phyloP scores from a whole-genome alignment of 2,888 invertebrate genomes.

The Pharmacophagus antenor region DNA sequence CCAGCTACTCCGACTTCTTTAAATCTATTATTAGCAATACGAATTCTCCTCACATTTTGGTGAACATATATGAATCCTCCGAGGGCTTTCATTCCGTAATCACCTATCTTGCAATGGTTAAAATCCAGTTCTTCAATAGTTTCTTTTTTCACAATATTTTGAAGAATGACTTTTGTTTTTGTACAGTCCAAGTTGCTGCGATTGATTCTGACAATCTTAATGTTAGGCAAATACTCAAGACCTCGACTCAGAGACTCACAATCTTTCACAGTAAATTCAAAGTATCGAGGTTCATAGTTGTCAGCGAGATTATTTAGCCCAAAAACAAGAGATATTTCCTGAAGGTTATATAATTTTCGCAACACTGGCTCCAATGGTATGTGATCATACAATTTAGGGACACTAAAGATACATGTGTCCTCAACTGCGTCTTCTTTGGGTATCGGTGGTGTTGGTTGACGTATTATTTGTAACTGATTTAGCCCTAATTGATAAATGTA shows the following conservation, averaged over 20 bases:
- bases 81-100: constrained; percentile 83
- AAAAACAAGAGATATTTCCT: constrained; percentile 71
- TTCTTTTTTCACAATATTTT: constrained; percentile 72
- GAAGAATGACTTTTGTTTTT: constrained; percentile 80
- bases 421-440: constrained; percentile 52
- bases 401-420: constrained; percentile 64
- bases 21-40: constrained; percentile 80
- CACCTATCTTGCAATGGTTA: constrained; percentile 83
- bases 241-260: constrained; percentile 80
- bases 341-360: constrained; percentile 71
- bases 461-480: constrained; percentile 77
- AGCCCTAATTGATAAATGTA: constrained; percentile 75
- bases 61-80: constrained; percentile 79
- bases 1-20: constrained; percentile 78
- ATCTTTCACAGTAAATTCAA: constrained; percentile 82
- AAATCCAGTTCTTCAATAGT: constrained; percentile 82
- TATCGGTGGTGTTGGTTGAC: constrained; percentile 68
- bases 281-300: constrained; percentile 80
- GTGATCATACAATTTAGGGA: constrained; percentile 74
- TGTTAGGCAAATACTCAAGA: constrained; percentile 62
- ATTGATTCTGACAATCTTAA: constrained; percentile 80
- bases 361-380: constrained; percentile 81
- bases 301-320: constrained; percentile 73
- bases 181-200: constrained; percentile 81
- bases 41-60: constrained; percentile 67